phyloP scores from a whole-genome alignment of 2,888 invertebrate genomes.

The Chrysomela aeneicollis region DNA sequence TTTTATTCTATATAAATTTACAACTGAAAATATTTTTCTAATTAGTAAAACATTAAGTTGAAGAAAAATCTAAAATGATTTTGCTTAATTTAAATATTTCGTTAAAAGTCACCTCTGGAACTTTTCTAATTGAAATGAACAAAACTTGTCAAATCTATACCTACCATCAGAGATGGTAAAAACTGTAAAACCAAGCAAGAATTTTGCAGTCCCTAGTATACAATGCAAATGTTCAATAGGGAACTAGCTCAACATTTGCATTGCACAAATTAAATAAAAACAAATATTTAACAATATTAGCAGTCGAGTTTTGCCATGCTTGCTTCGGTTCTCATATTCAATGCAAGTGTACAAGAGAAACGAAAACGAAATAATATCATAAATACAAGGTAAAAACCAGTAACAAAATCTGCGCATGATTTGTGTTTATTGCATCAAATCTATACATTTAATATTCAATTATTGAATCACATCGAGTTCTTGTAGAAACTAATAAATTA shows the following conservation, averaged over 20 bases:
- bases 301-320: conserved; percentile 4
- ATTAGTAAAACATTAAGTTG: conserved; percentile 36
- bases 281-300: conserved; percentile 16
- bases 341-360: neutral
- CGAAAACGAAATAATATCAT: conserved; percentile 36
- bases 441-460: conserved; percentile 34
- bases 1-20: conserved; percentile 43
- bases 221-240: conserved; percentile 8
- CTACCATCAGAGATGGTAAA: conserved; percentile 20
- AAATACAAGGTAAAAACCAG: conserved; percentile 41
- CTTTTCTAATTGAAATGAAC: conserved; percentile 26
- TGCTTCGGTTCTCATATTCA: neutral
- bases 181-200: conserved; percentile 24
- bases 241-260: neutral
- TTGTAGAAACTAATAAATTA: conserved; percentile 26
- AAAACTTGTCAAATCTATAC: conserved; percentile 18
- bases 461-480: conserved; percentile 33
- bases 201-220: conserved; percentile 26
- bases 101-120: conserved; percentile 23
- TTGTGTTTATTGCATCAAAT: conserved; percentile 38
- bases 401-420: conserved; percentile 50
- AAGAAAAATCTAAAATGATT: conserved; percentile 36
- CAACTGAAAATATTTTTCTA: conserved; percentile 39
- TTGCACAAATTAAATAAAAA: conserved; percentile 18
- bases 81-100: conserved; percentile 32